Percentiles rank a stretch among this genome's conserved stretches.
Evolutionary conservation across 2,888 invertebrate species (phyloP).

Genomic region (Caenorhabditis sp.): DNA sequence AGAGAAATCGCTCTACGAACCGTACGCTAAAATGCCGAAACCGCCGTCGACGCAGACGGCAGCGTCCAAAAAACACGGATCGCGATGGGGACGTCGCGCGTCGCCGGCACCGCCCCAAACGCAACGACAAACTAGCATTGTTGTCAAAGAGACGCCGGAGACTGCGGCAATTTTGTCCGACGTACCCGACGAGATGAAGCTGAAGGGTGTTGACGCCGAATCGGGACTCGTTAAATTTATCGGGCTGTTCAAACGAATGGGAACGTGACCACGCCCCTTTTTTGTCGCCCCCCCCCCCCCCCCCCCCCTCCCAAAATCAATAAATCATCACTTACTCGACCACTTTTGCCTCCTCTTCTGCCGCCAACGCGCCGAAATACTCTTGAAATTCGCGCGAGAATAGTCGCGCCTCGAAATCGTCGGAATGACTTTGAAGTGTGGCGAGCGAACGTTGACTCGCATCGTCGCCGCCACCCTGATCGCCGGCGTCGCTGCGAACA

Average conservation of each 20-base stretch:
- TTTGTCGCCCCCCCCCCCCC: no score
- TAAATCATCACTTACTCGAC: conserved; percentile 1
- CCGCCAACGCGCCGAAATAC: neutral
- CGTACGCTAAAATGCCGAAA: neutral
- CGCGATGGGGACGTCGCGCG: no score
- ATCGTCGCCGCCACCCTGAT: neutral
- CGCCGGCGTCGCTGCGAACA: neutral
- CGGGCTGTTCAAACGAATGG: no score
- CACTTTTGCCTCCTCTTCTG: conserved; percentile 3
- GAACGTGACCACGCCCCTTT: no score
- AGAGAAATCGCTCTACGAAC: neutral
- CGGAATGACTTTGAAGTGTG: conserved; percentile 2
- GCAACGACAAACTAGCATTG: neutral
- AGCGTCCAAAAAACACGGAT: no score
- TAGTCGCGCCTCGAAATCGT: conserved; percentile 3
- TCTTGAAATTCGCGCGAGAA: conserved; percentile 8
- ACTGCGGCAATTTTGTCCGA: no score
- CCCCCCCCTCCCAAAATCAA: no score
- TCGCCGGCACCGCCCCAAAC: neutral
- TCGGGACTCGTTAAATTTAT: neutral
- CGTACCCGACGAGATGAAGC: no score
- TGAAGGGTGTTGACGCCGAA: neutral
- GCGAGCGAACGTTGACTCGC: conserved; percentile 5
- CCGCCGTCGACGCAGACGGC: no score
- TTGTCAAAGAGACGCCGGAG: no score